phyloP scores from a whole-genome alignment of 2,888 invertebrate genomes.

The Drepanosiphum platanoidis region DNA sequence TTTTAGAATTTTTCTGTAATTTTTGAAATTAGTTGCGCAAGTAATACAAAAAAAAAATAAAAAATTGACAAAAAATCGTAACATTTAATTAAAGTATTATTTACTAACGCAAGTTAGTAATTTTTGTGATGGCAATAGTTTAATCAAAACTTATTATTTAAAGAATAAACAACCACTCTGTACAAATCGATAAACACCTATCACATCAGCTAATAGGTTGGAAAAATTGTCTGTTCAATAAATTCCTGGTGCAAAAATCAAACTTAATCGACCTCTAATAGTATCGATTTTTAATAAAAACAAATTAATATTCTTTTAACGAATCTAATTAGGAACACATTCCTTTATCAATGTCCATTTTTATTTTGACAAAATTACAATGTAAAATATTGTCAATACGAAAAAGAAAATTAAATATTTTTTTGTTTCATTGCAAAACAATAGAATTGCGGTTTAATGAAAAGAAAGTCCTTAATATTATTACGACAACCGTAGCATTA shows the following conservation, averaged over 20 bases:
- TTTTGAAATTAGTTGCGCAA: no score
- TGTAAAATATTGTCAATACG: neutral
- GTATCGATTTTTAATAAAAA: conserved; percentile 1
- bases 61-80: no score
- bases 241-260: conserved; percentile 30
- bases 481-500: conserved; percentile 18
- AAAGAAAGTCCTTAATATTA: conserved; percentile 23
- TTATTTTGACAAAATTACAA: neutral
- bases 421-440: neutral
- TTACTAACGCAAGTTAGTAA: no score
- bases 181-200: neutral
- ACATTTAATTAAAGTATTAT: no score
- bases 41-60: no score
- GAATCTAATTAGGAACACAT: neutral
- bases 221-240: neutral
- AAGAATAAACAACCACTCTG: neutral
- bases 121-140: no score
- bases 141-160: no score
- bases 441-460: neutral
- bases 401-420: neutral
- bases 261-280: conserved; percentile 37
- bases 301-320: neutral
- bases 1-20: no score
- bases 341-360: neutral
- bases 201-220: neutral